Evolutionary conservation across 2,888 invertebrate species (phyloP).

Genomic region (Scelioninae gen. 2): DNA sequence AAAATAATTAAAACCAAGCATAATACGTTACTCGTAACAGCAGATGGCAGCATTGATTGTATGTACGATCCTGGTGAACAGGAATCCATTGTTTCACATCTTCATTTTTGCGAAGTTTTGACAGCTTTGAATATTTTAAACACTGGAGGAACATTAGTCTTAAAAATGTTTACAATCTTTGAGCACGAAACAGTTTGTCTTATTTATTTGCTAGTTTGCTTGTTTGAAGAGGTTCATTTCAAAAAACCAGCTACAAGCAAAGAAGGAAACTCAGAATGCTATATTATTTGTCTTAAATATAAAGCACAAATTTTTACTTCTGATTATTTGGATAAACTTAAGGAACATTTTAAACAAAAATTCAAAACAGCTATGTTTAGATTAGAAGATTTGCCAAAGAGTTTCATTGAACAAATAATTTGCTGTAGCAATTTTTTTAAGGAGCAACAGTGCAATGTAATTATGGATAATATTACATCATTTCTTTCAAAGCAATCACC

Average conservation of each 20-base stretch:
- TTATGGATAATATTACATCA: conserved; percentile 81
- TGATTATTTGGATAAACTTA: conserved; percentile 76
- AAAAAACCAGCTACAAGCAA: conserved; percentile 96
- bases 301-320: conserved; percentile 76
- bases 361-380: conserved; percentile 78
- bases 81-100: conserved; percentile 84
- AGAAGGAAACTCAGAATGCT: conserved; percentile 95
- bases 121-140: conserved; percentile 84
- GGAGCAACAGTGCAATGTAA: conserved; percentile 81
- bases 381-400: conserved; percentile 78
- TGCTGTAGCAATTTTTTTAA: conserved; percentile 82
- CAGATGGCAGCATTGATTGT: conserved; percentile 96
- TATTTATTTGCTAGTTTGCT: conserved; percentile 85
- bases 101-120: conserved; percentile 90
- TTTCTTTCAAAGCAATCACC: conserved; percentile 76
- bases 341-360: conserved; percentile 76
- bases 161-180: conserved; percentile 94
- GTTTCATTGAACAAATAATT: conserved; percentile 81
- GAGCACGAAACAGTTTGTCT: conserved; percentile 88
- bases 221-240: conserved; percentile 84
- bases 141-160: conserved; percentile 84
- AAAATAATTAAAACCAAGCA: conserved; percentile 76
- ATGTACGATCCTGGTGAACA: conserved; percentile 90
- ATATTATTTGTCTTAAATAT: conserved; percentile 85
- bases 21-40: conserved; percentile 85